Evolutionary conservation across 2,888 invertebrate species (phyloP).

Genomic region (Tipula confusa): DNA sequence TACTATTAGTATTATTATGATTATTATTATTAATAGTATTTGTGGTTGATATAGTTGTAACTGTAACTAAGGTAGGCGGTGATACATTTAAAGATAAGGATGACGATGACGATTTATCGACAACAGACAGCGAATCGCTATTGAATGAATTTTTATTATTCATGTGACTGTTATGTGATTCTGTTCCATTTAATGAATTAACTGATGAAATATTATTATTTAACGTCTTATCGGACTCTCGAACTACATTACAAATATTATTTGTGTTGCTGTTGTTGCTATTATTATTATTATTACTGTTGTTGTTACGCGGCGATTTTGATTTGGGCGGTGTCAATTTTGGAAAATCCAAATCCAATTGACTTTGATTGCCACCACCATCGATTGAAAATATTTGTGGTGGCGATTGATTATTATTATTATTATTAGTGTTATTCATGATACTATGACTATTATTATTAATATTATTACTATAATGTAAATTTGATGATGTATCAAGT

Average conservation of each 20-base stretch:
- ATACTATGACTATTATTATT: constrained; percentile 34
- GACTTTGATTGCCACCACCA: constrained; percentile 43
- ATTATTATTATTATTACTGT: constrained; percentile 37
- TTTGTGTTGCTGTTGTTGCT: constrained; percentile 30
- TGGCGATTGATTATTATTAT: constrained; percentile 35
- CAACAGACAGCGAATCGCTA: not conserved
- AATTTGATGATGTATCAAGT: constrained; percentile 46
- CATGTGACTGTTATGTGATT: constrained; percentile 34
- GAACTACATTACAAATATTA: constrained; percentile 33
- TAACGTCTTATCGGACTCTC: constrained; percentile 30
- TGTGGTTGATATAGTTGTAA: constrained; percentile 32
- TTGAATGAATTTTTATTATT: not conserved
- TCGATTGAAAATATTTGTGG: constrained; percentile 34
- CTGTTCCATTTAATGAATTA: not conserved
- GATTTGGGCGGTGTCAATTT: constrained; percentile 49
- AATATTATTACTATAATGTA: constrained; percentile 39
- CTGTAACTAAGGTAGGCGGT: constrained; percentile 33
- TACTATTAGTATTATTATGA: no score
- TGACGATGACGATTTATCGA: not conserved
- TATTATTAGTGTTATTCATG: constrained; percentile 36
- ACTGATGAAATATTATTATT: not conserved
- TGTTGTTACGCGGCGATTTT: constrained; percentile 41
- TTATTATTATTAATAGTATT: constrained; percentile 32
- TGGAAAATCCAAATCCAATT: constrained; percentile 48
- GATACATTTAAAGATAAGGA: constrained; percentile 4